Base-by-base conservation (phyloP, 2,888 invertebrate species). In the Rhingia campestris region DNA sequence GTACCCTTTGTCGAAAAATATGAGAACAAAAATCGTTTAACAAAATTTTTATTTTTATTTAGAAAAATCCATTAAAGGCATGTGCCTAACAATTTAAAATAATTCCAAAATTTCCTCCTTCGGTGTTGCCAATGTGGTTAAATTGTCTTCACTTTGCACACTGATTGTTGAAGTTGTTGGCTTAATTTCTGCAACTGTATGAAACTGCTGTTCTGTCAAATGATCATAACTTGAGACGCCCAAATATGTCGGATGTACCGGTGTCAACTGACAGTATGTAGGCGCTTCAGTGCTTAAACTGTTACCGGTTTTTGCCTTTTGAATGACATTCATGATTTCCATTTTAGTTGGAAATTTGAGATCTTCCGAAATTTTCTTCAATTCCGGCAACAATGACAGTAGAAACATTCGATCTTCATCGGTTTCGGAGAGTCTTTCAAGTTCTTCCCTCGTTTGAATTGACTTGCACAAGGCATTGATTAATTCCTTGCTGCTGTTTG, bases 241-340 rank as follows among this genome's bases (percentile, higher is more conserved):
- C 6, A 53, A 32, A 33, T 33, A 33, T 3, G 32, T 53, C 33
- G 32, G 53, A 33, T 53, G 53, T 3, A 53, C 53, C 33, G 53
- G 53, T 33, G 53, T 53, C 53, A 53, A 10, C n/a, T 53, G 53
- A 33, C 53, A 53, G 10, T 53, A 53, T n/a, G 53, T 53, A 12
- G 53, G 53, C 0, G n/a, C 33, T 53, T 53, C 53, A 12, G 32
- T 6, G 2, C n/a, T 53, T 3, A 10, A 53, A 53, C 6, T 33
- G 4, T 32, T n/a, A 2, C 33, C 33, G 3, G 33, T 53, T 33
- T 53, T 53, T 4, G 53, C 53, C 33, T 53, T 53, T 53, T 53
- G 53, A 32, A 53, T 53, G 3, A 53, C 53, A 53, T 53, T 53
- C 53, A 53, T 53, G n/a, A 53, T 53, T 53, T 53, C 53, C 53